Evolutionary conservation across 2,113 vertebrate species (phyloP), one percentile per base, ranked within the genome.

Genomic region (Chaetorhynchus papuensis): DNA sequence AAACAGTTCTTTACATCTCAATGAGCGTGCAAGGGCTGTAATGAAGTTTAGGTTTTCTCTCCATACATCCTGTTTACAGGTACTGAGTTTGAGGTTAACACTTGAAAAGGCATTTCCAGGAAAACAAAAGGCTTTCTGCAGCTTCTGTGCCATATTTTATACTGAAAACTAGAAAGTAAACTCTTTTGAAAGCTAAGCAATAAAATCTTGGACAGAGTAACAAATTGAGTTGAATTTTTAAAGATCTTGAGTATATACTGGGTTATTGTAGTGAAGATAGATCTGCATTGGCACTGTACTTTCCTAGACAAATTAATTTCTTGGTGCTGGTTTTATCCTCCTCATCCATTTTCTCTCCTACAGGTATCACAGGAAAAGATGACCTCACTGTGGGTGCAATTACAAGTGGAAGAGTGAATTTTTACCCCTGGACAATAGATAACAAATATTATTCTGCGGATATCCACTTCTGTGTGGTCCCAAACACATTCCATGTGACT

Each of bases 361-460:
- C 93, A 99, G 99, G 99, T 94, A 99, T 99, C 96, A 98, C 99
- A 74, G 98, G 97, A 57, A 93, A 86, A 59, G 98, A 98, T 54
- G 98, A 98, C 81, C 96, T 99, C 39, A 97, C 98, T 10, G 97
- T 98, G 80, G 98, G 98, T 72, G 95, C 93, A 9, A 93, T 98
- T 57, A 92, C 93, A 27, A 96, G 93, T 10, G 98, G 98, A 26
- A 83, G 96, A 10, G 99, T 99, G 79, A 96, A 91, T 66, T 99
- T 98, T 96, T 99, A 99, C 92, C 99, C 99, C 52, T 99, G 99
- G 99, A 99, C 98, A 28, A 99, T 99, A 96, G 99, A 99, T 95
- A 99, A 99, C 96, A 99, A 99, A 85, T 99, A 99, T 21, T 99
- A 99, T 22, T 99, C 98, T 4, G 99, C 99, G 23, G 97, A 98